Evolutionary conservation across 2,113 vertebrate genomes (phyloP).

Genomic region (Eudyptes chrysolophus): DNA sequence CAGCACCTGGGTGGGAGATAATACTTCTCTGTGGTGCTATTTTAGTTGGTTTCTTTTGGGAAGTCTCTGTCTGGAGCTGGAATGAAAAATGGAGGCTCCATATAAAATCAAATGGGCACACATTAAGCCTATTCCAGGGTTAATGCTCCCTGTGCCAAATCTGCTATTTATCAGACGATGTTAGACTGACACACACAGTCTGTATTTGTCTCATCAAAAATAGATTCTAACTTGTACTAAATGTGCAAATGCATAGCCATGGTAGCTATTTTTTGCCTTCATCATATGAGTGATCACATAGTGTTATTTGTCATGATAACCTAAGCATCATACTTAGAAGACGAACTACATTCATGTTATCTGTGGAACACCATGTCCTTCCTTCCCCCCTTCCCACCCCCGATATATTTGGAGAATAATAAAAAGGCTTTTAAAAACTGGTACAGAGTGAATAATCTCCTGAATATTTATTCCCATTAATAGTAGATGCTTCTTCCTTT

Average conservation of each 20-base stretch:
- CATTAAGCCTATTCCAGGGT: background rate
- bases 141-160: background rate
- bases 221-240: background rate
- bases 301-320: background rate
- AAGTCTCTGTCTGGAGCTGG: background rate
- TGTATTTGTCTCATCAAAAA: background rate
- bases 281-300: background rate
- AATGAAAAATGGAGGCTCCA: background rate
- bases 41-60: background rate
- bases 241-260: background rate
- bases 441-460: background rate
- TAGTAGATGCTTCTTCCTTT: background rate
- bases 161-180: background rate
- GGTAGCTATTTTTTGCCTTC: background rate
- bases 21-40: background rate
- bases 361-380: background rate
- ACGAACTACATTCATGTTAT: background rate
- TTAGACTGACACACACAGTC: background rate
- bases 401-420: background rate
- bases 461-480: conserved; percentile 25
- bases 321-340: background rate
- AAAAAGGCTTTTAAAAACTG: background rate
- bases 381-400: background rate
- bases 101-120: background rate
- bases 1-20: background rate